phyloP scores from a whole-genome alignment of 2,113 vertebrate genomes.

The Bombycilla garrulus region DNA sequence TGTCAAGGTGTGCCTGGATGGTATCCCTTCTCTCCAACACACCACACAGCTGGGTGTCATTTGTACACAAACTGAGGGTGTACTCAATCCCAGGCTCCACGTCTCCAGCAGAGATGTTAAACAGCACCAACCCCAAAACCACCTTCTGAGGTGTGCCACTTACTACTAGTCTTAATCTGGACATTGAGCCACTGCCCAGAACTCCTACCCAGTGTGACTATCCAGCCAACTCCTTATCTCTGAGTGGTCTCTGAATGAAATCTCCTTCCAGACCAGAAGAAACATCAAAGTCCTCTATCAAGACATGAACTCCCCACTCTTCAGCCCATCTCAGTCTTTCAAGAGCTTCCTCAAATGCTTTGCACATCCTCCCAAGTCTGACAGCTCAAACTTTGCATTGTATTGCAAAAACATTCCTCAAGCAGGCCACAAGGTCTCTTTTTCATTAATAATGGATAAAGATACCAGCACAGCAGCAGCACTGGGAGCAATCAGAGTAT shows the following conservation, averaged over 20 bases:
- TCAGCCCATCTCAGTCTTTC: neutral
- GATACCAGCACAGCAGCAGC: neutral
- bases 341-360: neutral
- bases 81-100: neutral
- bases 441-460: neutral
- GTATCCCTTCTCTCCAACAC: neutral
- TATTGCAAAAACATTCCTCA: neutral
- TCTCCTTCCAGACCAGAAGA: neutral
- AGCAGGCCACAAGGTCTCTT: neutral
- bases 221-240: neutral
- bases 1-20: neutral
- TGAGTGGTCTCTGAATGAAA: neutral
- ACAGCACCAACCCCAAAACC: neutral
- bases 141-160: neutral
- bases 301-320: neutral
- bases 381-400: neutral
- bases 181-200: fast-evolving
- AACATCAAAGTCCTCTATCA: neutral
- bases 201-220: neutral
- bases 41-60: neutral
- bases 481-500: neutral
- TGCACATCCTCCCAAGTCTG: neutral
- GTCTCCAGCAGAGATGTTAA: neutral
- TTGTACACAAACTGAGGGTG: neutral
- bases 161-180: neutral